phyloP scores from a whole-genome alignment of 2,888 invertebrate species.

The Azorinus chamasolen region DNA sequence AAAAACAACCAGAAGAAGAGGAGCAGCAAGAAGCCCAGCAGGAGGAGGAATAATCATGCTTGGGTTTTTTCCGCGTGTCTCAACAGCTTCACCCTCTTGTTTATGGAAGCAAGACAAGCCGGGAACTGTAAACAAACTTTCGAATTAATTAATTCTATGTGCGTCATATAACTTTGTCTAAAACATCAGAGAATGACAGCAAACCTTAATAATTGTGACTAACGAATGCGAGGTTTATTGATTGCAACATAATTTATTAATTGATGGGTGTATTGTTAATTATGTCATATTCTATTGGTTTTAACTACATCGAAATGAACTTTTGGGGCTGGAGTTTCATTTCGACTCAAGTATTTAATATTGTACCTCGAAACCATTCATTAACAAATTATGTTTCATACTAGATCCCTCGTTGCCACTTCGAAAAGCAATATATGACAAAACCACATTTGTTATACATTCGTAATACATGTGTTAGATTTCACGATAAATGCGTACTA shows the following conservation, averaged over 20 bases:
- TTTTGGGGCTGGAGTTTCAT: conserved; percentile 14
- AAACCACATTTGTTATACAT: no score
- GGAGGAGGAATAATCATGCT: conserved; percentile 4
- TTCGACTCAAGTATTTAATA: neutral
- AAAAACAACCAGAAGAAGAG: conserved; percentile 3
- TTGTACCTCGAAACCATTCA: neutral
- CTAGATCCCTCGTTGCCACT: neutral
- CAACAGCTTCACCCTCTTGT: conserved; percentile 22
- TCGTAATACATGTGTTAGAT: neutral
- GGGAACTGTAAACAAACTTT: neutral
- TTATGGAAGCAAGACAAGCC: neutral
- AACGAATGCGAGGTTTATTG: no score
- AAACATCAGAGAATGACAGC: no score
- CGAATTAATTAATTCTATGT: neutral
- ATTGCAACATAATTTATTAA: no score
- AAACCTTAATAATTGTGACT: no score
- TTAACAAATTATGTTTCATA: neutral
- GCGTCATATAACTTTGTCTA: no score
- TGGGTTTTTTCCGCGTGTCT: conserved; percentile 10
- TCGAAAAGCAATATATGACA: no score
- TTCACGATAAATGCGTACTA: neutral
- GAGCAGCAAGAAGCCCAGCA: conserved; percentile 13
- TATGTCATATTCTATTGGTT: conserved; percentile 8
- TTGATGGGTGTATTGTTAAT: neutral
- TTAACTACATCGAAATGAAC: conserved; percentile 5